These are phyloP conservation scores for Paedocypris micromegethes DNA, from an alignment of 2,797 vertebrate genomes.

Conservation along the genomic window DNA sequence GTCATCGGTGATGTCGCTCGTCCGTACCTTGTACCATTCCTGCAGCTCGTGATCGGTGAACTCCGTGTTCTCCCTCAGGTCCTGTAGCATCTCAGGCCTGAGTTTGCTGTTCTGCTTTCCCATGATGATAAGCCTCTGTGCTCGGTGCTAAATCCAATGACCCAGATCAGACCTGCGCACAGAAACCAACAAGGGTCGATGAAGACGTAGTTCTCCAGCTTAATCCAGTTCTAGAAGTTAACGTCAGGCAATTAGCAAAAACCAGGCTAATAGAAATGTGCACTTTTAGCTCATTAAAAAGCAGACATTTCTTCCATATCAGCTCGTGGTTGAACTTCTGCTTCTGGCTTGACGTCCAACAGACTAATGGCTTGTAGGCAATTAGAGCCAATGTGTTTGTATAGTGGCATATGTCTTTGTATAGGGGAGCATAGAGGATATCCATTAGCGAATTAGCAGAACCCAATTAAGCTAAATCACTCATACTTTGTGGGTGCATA, in stretches of 20 bases:
- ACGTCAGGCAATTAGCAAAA: constrained; percentile 28
- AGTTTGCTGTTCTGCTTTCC: constrained; percentile 83
- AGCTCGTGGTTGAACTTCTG: constrained; percentile 27
- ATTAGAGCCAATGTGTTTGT: constrained; percentile 43
- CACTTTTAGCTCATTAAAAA: constrained; percentile 38
- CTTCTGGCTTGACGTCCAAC: constrained; percentile 19
- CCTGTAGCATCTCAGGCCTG: constrained; percentile 77
- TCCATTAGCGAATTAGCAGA: constrained; percentile 21
- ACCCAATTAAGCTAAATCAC: constrained; percentile 19
- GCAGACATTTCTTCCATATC: constrained; percentile 22
- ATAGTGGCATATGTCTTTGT: background rate
- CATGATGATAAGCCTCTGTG: constrained; percentile 63
- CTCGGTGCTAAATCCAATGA: constrained; percentile 51
- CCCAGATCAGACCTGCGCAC: constrained; percentile 62
- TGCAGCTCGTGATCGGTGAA: constrained; percentile 80
- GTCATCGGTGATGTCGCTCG: too few species aligned
- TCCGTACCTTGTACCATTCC: constrained; percentile 78
- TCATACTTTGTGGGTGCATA: constrained; percentile 9
- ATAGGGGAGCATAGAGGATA: constrained; percentile 30
- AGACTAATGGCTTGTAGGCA: constrained; percentile 36
- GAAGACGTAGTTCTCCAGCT: background rate
- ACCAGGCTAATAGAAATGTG: constrained; percentile 5
- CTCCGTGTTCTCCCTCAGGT: constrained; percentile 78
- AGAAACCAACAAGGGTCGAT: constrained; percentile 17
- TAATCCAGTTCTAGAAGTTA: constrained; percentile 21